Percentiles rank a stretch among this genome's conserved stretches.
Conservation (phyloP, 2,797 vertebrate species). For the Synanceia verrucosa region DNA sequence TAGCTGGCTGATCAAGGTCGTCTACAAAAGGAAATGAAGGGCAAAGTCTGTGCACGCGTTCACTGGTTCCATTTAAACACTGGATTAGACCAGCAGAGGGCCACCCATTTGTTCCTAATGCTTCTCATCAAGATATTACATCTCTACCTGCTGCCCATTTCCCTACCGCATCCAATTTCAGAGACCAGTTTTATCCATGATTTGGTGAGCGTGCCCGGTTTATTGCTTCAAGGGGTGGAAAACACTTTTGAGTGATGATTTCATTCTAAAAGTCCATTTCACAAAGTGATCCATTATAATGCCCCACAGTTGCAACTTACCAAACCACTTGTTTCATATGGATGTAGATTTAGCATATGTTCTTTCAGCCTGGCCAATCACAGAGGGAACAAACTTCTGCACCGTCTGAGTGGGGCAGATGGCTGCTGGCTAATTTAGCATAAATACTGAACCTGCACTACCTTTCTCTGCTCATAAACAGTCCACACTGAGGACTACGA, state of each 20-base stretch:
- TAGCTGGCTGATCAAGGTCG: constrained; percentile 33
- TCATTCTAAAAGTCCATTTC: constrained; percentile 23
- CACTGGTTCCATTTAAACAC: constrained; percentile 9
- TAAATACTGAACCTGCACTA: constrained; percentile 52
- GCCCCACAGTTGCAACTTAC: constrained; percentile 4
- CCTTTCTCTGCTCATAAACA: constrained; percentile 51
- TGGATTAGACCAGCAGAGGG: constrained; percentile 5
- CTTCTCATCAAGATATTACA: constrained; percentile 8
- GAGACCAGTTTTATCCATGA: constrained; percentile 1
- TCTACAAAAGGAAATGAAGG: constrained; percentile 28
- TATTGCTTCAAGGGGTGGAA: constrained; percentile 7
- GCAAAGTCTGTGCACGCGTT: background rate
- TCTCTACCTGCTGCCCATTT: constrained; percentile 19
- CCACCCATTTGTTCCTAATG: constrained; percentile 7
- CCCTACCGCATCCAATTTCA: constrained; percentile 6
- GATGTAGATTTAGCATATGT: constrained; percentile 40
- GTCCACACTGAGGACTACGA: constrained; percentile 22
- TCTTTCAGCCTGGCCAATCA: constrained; percentile 42
- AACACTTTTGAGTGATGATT: constrained; percentile 29
- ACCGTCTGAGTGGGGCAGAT: constrained; percentile 64
- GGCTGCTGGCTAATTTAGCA: constrained; percentile 72
- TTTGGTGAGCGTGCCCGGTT: background rate
- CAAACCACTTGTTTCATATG: constrained; percentile 6
- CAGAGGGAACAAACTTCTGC: constrained; percentile 21
- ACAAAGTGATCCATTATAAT: constrained; percentile 10